Evolutionary conservation across 53 echinoderm and acorn worm genomes (phyloP).

Genomic region (Echinarachnius parma): DNA sequence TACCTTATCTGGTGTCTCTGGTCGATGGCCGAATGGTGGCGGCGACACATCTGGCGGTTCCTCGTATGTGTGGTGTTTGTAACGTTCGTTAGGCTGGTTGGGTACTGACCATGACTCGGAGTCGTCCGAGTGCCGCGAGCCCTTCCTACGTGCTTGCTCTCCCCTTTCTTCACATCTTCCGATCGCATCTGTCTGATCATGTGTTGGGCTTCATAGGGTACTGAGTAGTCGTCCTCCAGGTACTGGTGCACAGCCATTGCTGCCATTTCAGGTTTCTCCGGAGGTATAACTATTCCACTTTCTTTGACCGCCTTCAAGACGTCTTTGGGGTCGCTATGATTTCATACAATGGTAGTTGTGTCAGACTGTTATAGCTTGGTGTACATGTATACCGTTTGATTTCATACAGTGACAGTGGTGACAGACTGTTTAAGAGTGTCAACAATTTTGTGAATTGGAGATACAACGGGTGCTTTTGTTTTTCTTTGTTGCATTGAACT

Average conservation of each 20-base stretch:
- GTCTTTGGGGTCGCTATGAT: conserved; percentile 93
- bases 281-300: conserved; percentile 45
- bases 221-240: conserved; percentile 84
- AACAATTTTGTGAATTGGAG: conserved; percentile 1
- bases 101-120: conserved; percentile 24
- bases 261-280: conserved; percentile 49
- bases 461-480: not conserved
- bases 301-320: conserved; percentile 64
- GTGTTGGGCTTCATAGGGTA: conserved; percentile 79
- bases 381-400: too few species aligned
- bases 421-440: too few species aligned
- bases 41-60: conserved; percentile 58
- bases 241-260: too few species aligned
- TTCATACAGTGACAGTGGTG: too few species aligned
- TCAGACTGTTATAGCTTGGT: too few species aligned
- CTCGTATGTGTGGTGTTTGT: conserved; percentile 66
- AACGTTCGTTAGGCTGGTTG: conserved; percentile 23
- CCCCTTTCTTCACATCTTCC: conserved; percentile 47
- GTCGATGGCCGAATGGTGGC: conserved; percentile 41
- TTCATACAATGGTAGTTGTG: too few species aligned
- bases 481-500: not conserved
- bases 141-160: conserved; percentile 31
- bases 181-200: conserved; percentile 60
- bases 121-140: conserved; percentile 10
- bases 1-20: conserved; percentile 45